Evolutionary conservation across 2,888 invertebrate genomes (phyloP).

Genomic region (Aphrophora alni): DNA sequence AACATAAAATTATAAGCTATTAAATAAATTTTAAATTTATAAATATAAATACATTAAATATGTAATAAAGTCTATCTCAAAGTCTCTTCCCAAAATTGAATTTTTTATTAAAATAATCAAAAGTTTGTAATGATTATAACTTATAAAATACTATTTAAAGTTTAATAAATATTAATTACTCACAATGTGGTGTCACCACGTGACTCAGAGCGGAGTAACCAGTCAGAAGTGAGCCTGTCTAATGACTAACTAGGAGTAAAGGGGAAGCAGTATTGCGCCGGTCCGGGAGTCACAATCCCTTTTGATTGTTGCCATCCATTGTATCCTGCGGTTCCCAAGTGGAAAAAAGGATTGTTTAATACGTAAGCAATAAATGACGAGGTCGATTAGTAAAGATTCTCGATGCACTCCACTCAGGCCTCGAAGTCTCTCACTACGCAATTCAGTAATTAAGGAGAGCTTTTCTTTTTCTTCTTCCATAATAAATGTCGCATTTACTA

Average conservation of each 20-base stretch:
- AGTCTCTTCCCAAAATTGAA: too few species aligned
- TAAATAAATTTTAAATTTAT: too few species aligned
- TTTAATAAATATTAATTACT: too few species aligned
- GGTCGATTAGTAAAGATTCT: background rate
- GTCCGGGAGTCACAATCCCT: background rate
- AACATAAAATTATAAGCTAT: too few species aligned
- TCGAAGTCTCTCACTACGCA: too few species aligned
- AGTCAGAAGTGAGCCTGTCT: background rate
- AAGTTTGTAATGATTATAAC: too few species aligned
- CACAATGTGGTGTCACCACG: background rate
- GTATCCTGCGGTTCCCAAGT: background rate
- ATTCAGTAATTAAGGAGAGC: background rate
- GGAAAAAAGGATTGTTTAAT: background rate
- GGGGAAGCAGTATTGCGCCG: background rate
- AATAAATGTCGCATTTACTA: too few species aligned
- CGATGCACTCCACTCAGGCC: background rate
- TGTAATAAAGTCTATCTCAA: too few species aligned
- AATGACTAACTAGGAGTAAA: background rate
- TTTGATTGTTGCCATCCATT: slow-evolving; percentile 1
- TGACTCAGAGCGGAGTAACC: background rate
- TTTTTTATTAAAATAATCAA: too few species aligned
- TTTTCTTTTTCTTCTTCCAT: background rate
- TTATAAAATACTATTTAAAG: too few species aligned
- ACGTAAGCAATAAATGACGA: background rate
- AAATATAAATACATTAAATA: too few species aligned